Evolutionary conservation across 1,140 invertebrate species (phyloP).

Genomic region (Drosophila kanapiae): DNA sequence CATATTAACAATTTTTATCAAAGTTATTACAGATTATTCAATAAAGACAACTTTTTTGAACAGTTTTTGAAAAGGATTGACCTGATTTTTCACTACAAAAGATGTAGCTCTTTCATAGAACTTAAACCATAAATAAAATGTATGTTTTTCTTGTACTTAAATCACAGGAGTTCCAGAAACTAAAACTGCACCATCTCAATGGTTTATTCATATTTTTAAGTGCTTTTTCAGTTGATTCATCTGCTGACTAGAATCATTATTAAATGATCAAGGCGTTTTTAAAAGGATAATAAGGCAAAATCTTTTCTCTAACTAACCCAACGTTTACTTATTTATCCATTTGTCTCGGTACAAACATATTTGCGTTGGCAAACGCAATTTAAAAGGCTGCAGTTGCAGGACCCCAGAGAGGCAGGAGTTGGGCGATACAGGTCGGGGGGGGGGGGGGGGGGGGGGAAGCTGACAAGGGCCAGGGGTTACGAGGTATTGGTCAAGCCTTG

Average conservation of each 20-base stretch:
- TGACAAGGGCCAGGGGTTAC: constrained; percentile 41
- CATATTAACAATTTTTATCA: too few relatives aligned
- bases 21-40: neutral
- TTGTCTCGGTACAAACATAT: neutral
- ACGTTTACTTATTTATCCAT: neutral
- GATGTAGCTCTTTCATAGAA: too few relatives aligned
- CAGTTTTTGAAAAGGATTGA: neutral
- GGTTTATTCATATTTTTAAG: neutral
- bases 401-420: neutral
- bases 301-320: neutral
- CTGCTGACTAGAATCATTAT: neutral
- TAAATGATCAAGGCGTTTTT: neutral
- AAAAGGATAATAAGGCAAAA: constrained; percentile 1
- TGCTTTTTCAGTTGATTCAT: neutral
- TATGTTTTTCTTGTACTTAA: neutral
- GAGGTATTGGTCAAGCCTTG: constrained; percentile 76
- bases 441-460: constrained; percentile 3
- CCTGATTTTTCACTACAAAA: too few relatives aligned
- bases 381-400: constrained; percentile 13
- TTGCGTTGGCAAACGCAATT: constrained; percentile 35
- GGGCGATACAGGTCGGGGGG: too few relatives aligned
- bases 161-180: neutral
- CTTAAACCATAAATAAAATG: neutral
- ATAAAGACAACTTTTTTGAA: neutral
- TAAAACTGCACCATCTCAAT: neutral